A percentile compares a stretch with the other conserved stretches of the same genome.
These are phyloP conservation scores for Phyllopteryx taeniolatus DNA, from an alignment of 2,113 vertebrate species.

Conservation along the genomic window DNA sequence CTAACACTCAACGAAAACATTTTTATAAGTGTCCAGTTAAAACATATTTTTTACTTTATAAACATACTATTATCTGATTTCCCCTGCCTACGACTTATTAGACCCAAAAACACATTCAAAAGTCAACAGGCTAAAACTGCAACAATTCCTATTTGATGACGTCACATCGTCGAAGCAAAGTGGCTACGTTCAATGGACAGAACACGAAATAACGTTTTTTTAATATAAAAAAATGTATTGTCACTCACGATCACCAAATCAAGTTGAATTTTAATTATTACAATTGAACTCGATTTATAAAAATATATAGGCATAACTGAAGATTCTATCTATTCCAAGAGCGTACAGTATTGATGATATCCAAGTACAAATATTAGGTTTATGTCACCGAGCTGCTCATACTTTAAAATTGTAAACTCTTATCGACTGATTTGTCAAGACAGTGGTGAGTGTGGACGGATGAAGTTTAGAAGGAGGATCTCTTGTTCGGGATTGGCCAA, in stretches of 20 bases:
- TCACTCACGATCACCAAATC: not conserved
- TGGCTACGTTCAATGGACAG: no score
- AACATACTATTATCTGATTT: no score
- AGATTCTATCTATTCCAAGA: not conserved
- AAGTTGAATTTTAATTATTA: not conserved
- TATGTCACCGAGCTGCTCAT: not conserved
- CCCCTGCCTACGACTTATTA: no score
- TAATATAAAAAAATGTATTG: no score
- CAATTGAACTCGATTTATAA: not conserved
- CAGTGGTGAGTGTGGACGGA: not conserved
- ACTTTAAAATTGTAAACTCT: not conserved
- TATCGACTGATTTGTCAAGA: not conserved
- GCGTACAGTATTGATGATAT: not conserved
- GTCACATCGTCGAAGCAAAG: no score
- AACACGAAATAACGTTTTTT: no score
- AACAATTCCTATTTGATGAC: no score
- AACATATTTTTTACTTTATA: no score
- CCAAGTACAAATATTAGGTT: not conserved
- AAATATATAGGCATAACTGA: not conserved
- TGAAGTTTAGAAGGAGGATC: not conserved
- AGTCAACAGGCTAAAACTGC: no score
- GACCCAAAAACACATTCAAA: no score
- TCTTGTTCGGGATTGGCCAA: conserved; percentile 41
- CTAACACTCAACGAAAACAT: no score
- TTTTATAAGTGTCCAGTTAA: no score